Base-by-base conservation (phyloP, 2,888 invertebrate genomes). In the Oscheius sp. region DNA sequence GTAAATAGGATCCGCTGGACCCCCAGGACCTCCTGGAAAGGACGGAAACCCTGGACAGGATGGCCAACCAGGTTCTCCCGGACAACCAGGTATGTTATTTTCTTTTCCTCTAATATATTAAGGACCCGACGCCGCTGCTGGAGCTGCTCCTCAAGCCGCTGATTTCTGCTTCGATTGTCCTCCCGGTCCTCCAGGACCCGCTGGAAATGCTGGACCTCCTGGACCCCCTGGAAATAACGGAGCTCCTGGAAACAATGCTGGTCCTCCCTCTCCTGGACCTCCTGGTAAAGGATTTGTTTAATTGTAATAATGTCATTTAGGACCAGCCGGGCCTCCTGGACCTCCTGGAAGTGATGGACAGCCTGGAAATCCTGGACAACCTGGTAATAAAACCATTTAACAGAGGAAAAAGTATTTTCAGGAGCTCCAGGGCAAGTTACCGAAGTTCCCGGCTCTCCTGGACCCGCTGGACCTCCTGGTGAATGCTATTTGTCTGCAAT, bases 211-310 rank as follows among this genome's bases (percentile, higher is more conserved):
- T 14, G 82, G 82, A 69, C 68, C 68, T 74, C 91, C 91, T 86
- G 92, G 93, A 92, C 73, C 78, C 50, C 71, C 77, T 33, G 82
- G 82, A 74, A 68, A 66, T 41, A 68, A 78, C 47, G 83, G 63
- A 57, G 44, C 51, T 9, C 66, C 49, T n/a, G 82, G 82, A 69
- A 70, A 71, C 75, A 91, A 91, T 86, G 73, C 74, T 68, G 74
- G 72, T 64, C 71, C 78, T 14, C 72, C 73, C 66, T 74, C 73
- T 63, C 73, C 78, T 12, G 80, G 80, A 69, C 75, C 78, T 63
- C 73, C 78, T 17, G 80, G 80, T 68, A n/a, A n/a, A n/a, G n/a
- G n/a, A n/a, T n/a, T n/a, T n/a, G n/a, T n/a, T n/a, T n/a, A n/a
- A n/a, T n/a, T n/a, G n/a, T n/a, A n/a, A n/a, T n/a, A n/a, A n/a